phyloP scores from a whole-genome alignment of 2,113 vertebrate species.

The Brachyistius frenatus region DNA sequence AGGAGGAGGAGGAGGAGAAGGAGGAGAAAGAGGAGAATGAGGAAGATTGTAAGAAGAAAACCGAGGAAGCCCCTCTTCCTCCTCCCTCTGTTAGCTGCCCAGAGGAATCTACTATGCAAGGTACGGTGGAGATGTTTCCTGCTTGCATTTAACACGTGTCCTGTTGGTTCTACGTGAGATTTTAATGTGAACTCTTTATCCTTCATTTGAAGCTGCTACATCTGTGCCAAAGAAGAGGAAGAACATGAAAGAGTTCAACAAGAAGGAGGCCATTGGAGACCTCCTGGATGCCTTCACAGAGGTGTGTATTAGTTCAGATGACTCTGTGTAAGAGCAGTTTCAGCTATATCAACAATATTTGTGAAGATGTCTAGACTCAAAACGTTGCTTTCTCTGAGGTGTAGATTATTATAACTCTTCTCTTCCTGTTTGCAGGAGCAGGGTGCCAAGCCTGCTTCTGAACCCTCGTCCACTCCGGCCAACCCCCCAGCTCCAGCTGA shows the following conservation, averaged over 20 bases:
- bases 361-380: too few species aligned
- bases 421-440: constrained; percentile 69
- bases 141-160: neutral
- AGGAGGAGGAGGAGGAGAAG: constrained; percentile 10
- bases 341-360: neutral
- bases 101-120: constrained; percentile 88
- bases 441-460: constrained; percentile 68
- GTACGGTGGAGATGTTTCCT: constrained; percentile 59
- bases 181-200: neutral
- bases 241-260: constrained; percentile 94
- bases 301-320: constrained; percentile 78
- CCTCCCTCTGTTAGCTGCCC: constrained; percentile 70
- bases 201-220: constrained; percentile 82
- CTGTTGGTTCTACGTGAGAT: neutral
- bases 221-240: constrained; percentile 95
- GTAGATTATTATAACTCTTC: neutral
- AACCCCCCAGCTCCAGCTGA: constrained; percentile 60
- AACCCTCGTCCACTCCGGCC: constrained; percentile 72
- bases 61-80: constrained; percentile 69
- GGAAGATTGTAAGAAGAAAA: constrained; percentile 57
- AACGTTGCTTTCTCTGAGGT: neutral
- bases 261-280: constrained; percentile 92
- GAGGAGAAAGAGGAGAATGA: constrained; percentile 11
- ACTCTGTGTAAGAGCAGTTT: neutral
- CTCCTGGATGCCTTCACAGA: constrained; percentile 97